These are phyloP conservation scores for Caenorhabditis panamensis DNA, from an alignment of 2,888 invertebrate genomes.

Conservation along the genomic window DNA sequence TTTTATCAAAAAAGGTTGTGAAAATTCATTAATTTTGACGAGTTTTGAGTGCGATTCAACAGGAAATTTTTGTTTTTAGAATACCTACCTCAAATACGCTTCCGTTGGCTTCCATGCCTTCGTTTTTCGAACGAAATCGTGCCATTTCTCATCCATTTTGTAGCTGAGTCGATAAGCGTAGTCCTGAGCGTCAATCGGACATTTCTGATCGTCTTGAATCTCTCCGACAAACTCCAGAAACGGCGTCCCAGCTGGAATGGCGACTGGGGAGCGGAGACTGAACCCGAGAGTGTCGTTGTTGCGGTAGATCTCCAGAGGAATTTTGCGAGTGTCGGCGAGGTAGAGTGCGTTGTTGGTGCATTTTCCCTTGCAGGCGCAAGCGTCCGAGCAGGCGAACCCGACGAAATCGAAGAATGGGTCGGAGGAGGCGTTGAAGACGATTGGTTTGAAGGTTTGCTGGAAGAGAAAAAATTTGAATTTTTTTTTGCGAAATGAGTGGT, in stretches of 20 bases:
- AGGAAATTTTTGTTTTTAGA: not conserved
- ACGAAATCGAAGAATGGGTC: not conserved
- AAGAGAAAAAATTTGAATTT: not conserved
- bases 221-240: conserved; percentile 35
- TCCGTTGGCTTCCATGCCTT: not conserved
- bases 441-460: conserved; percentile 21
- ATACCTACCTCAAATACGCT: not conserved
- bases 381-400: conserved; percentile 26
- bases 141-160: not conserved
- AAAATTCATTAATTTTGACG: too few relatives aligned
- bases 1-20: too few relatives aligned
- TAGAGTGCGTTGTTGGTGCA: conserved; percentile 33
- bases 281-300: conserved; percentile 12
- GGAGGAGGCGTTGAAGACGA: not conserved
- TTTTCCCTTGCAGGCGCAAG: conserved; percentile 37
- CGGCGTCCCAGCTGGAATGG: conserved; percentile 26
- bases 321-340: conserved; percentile 1
- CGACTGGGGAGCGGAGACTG: conserved; percentile 4
- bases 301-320: conserved; percentile 26
- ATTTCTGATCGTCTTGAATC: conserved; percentile 1
- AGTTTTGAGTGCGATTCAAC: too few relatives aligned
- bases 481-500: too few relatives aligned
- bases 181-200: not conserved
- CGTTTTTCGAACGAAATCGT: too few relatives aligned
- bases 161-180: conserved; percentile 14